phyloP scores from a whole-genome alignment of 2,888 invertebrate species.

The Tetramorium bicarinatum region DNA sequence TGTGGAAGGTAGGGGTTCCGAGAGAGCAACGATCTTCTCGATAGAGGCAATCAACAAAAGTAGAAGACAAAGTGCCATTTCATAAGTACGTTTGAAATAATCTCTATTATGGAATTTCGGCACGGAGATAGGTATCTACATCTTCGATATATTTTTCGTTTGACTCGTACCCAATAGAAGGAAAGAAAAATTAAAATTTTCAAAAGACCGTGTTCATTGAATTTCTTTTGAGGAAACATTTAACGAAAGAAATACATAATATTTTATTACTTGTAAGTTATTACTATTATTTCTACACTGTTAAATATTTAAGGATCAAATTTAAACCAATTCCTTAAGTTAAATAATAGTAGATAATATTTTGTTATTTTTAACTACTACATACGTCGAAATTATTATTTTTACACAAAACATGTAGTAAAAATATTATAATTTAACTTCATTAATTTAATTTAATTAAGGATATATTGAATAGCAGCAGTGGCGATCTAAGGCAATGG shows the following conservation, averaged over 20 bases:
- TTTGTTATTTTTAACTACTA: too few relatives aligned
- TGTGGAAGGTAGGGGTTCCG: conserved; percentile 47
- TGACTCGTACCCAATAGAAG: neutral
- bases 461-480: too few relatives aligned
- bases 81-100: conserved; percentile 3
- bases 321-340: too few relatives aligned
- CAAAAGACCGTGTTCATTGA: neutral
- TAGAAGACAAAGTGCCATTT: conserved; percentile 12
- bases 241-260: neutral
- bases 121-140: neutral
- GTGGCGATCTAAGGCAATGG: too few relatives aligned
- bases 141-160: neutral
- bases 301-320: too few relatives aligned
- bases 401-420: too few relatives aligned
- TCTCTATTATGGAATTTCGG: neutral
- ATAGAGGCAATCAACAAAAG: conserved; percentile 34
- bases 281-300: neutral
- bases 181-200: neutral
- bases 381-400: too few relatives aligned
- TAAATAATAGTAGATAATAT: too few relatives aligned
- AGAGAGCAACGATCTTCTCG: conserved; percentile 44
- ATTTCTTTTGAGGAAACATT: neutral
- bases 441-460: too few relatives aligned
- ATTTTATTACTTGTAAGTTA: neutral
- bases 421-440: too few relatives aligned